Conservation (phyloP, 2,113 vertebrate genomes). For the Ariopsis seemanni region DNA sequence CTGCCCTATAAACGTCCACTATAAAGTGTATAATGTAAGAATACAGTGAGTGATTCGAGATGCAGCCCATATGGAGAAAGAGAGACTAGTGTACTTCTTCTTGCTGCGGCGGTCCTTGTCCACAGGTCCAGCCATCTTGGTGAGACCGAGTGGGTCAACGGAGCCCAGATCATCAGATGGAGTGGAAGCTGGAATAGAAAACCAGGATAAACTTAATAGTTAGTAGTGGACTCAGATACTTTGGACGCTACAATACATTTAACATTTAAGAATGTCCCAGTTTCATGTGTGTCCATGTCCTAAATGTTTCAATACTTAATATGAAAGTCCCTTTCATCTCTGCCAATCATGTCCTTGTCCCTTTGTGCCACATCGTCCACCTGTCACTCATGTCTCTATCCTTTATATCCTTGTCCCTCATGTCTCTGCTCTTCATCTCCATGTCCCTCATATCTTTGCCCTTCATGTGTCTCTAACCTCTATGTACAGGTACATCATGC, state of each 20-base stretch:
- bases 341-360: not conserved
- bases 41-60: not conserved
- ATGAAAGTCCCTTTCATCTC: not conserved
- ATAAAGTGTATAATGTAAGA: too few species aligned
- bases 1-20: not conserved
- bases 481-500: not conserved
- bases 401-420: not conserved
- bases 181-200: constrained; percentile 76
- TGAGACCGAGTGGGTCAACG: constrained; percentile 81
- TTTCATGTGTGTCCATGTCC: not conserved
- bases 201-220: not conserved
- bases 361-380: not conserved
- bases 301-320: not conserved
- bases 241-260: not conserved
- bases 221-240: not conserved
- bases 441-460: not conserved
- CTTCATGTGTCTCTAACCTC: not conserved
- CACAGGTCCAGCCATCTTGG: constrained; percentile 84
- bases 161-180: constrained; percentile 83
- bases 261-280: not conserved
- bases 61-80: not conserved
- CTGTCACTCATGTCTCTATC: not conserved
- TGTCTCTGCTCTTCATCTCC: not conserved
- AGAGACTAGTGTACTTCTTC: constrained; percentile 79
- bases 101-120: constrained; percentile 91